Percentiles rank a stretch among this genome's conserved stretches.
These are phyloP conservation scores for Rhinella marina DNA, from an alignment of 2,797 vertebrate species.

Conservation along the genomic window DNA sequence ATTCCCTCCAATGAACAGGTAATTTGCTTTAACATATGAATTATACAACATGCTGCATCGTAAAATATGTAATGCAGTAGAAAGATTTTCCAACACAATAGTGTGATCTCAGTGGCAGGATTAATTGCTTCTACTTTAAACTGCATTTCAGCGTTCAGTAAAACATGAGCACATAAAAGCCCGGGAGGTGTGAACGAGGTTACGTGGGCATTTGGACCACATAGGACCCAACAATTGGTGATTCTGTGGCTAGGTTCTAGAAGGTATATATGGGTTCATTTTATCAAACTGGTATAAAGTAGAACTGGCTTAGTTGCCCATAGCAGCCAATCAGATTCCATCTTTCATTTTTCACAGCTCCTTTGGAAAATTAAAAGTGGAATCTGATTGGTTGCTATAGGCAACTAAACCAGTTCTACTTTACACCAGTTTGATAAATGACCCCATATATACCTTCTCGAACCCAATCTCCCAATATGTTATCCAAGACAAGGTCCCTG, in stretches of 20 bases:
- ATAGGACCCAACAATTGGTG: background rate
- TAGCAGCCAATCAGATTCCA: no score
- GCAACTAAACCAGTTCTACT: no score
- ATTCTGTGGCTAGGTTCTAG: background rate
- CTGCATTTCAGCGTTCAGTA: background rate
- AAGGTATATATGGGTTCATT: background rate
- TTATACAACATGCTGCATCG: slow-evolving; percentile 1
- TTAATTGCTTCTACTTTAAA: slow-evolving; percentile 4
- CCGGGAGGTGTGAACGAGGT: background rate
- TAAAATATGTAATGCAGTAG: background rate
- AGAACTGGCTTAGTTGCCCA: no score
- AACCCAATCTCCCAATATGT: no score
- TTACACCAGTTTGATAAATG: no score
- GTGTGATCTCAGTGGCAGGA: background rate
- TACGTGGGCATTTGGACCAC: background rate
- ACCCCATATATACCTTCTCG: no score
- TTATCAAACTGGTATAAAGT: no score
- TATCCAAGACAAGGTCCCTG: no score
- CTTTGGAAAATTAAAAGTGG: no score
- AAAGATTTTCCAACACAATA: background rate
- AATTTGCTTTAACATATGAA: slow-evolving; percentile 18
- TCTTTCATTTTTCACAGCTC: no score
- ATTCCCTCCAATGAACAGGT: background rate
- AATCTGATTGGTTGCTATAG: no score
- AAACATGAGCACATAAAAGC: slow-evolving; percentile 3